Percentiles rank a stretch among this genome's conserved stretches.
Conservation (phyloP, 2,797 vertebrate species). For the Petrocephalus schoutedeni region DNA sequence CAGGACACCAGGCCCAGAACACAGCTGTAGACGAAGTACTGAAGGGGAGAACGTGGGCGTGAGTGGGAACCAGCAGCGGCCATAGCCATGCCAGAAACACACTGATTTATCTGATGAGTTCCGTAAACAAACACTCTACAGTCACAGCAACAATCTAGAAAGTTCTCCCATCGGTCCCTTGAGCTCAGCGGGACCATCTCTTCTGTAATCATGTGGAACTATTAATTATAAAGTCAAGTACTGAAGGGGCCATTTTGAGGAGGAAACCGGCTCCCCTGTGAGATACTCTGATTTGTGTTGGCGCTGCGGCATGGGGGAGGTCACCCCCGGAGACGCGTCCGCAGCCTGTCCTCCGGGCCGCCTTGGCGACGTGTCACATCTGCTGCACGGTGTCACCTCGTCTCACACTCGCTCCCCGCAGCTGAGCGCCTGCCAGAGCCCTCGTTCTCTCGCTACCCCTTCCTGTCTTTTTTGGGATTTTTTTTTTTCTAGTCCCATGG, state of each 20-base stretch:
- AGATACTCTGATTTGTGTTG: background rate
- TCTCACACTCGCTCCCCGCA: background rate
- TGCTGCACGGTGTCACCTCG: background rate
- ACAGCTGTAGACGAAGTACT: conserved; percentile 99
- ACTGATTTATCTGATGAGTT: conserved; percentile 7
- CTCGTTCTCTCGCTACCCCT: background rate
- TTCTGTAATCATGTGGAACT: background rate
- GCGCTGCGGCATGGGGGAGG: background rate
- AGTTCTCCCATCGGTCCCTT: background rate
- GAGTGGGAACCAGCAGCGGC: background rate
- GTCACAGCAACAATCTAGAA: background rate
- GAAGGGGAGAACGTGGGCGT: conserved; percentile 32
- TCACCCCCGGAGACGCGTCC: background rate
- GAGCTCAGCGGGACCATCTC: background rate
- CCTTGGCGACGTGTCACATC: background rate
- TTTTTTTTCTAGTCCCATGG: background rate
- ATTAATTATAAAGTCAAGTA: background rate
- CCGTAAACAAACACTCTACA: background rate
- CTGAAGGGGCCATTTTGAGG: background rate
- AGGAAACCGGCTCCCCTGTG: background rate
- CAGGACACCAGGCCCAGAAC: conserved; percentile 92
- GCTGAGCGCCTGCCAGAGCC: background rate
- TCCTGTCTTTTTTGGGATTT: background rate
- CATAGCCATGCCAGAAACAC: background rate
- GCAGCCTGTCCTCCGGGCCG: background rate